phyloP scores from a whole-genome alignment of 2,797 vertebrate species.

The Taeniopygia guttata region DNA sequence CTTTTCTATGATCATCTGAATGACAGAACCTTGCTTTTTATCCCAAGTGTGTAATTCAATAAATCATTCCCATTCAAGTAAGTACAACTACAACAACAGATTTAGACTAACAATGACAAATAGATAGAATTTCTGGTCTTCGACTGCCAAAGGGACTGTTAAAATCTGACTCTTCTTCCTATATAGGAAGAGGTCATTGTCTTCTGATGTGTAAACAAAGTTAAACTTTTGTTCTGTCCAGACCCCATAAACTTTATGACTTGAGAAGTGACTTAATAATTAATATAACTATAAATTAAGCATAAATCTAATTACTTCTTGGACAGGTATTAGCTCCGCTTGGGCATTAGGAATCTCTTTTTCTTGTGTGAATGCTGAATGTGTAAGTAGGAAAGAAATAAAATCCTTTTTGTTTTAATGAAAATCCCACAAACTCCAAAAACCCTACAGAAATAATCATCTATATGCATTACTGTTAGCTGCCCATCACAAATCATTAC shows the following conservation, averaged over 20 bases:
- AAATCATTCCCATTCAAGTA: background rate
- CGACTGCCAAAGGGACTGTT: background rate
- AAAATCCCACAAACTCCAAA: background rate
- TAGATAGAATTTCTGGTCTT: background rate
- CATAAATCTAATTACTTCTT: background rate
- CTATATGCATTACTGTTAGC: background rate
- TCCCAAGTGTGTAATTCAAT: background rate
- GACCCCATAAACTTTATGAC: background rate
- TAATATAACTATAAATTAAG: background rate
- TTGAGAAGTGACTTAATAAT: background rate
- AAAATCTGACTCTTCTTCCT: background rate
- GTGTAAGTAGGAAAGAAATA: background rate
- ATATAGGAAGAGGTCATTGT: background rate
- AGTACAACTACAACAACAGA: background rate
- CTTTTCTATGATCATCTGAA: background rate
- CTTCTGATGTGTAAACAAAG: background rate
- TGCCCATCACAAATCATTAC: background rate
- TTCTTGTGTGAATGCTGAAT: background rate
- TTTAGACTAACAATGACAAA: background rate
- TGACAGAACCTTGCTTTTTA: background rate
- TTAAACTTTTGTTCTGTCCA: background rate
- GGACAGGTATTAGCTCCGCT: background rate
- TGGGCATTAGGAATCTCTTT: background rate
- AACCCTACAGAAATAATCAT: background rate
- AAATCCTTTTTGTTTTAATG: background rate